Conservation (phyloP, 2,888 invertebrate genomes). For the Aleiodes alternator region DNA sequence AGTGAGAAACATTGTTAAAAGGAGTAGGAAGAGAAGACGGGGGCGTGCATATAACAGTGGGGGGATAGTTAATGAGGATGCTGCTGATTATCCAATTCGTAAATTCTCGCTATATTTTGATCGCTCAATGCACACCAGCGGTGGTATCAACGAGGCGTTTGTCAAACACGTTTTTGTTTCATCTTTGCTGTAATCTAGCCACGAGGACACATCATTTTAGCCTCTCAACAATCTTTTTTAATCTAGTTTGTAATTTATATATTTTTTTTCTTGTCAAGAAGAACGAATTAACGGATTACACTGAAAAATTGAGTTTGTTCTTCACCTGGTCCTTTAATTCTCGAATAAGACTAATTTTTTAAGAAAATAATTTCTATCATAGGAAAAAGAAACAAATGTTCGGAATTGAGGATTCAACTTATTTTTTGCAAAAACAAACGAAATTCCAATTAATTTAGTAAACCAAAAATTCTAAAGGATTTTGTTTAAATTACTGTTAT, state of each 20-base stretch:
- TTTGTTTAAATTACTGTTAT: too few species aligned
- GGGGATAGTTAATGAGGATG: slow-evolving; percentile 80
- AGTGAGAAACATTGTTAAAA: slow-evolving; percentile 26
- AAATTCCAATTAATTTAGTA: too few species aligned
- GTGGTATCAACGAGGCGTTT: slow-evolving; percentile 28
- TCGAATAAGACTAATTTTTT: not conserved
- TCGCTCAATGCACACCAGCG: slow-evolving; percentile 56
- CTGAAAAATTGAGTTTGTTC: not conserved
- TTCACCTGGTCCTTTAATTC: not conserved
- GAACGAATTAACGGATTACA: too few species aligned
- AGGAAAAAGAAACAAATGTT: not conserved
- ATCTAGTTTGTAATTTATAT: not conserved
- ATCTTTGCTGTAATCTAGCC: slow-evolving; percentile 27
- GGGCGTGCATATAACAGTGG: slow-evolving; percentile 69
- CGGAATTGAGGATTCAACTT: too few species aligned
- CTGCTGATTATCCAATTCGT: slow-evolving; percentile 82
- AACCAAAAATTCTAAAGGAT: too few species aligned
- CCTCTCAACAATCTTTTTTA: not conserved
- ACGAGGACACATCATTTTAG: slow-evolving; percentile 13
- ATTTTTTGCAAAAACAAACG: too few species aligned
- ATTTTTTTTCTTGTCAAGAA: too few species aligned
- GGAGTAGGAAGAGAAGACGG: slow-evolving; percentile 69
- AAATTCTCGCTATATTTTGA: slow-evolving; percentile 76
- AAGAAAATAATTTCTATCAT: not conserved
- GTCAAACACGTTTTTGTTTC: slow-evolving; percentile 31